Base-by-base conservation (phyloP, 2,888 invertebrate species). In the Nebria brevicollis region DNA sequence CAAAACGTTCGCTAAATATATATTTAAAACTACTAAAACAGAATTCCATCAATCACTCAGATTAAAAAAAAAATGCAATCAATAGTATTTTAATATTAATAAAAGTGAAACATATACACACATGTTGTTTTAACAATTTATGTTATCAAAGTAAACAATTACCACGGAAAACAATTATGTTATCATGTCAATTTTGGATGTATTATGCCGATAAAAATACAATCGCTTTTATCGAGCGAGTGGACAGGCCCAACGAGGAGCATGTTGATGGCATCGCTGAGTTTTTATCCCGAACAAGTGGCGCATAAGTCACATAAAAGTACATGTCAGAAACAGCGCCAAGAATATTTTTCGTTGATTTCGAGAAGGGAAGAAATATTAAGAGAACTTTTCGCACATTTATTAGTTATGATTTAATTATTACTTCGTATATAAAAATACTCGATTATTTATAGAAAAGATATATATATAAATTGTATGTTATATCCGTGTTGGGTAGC, bases 71-170 rank as follows among this genome's bases (percentile, higher is more conserved):
- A 43, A 54, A 54, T 54, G 4, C 54, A 54, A 54, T 54, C 54
- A 13, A 54, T 54, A 13, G 8, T 54, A 54, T 54, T 54, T 54
- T 54, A 54, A 54, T 54, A 54, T 54, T 54, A 54, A 54, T 54
- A 54, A 54, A 54, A 54, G 6, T 11, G 8, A 13, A 54, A 54
- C 8, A 54, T 6, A 54, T 1, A 54, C 54, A 54, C 54, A 54
- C 54, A 6, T 54, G 54, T 54, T 54, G 54, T 54, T 54, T 54
- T 54, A 54, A 54, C 54, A 54, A 7, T 54, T 8, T 54, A 54
- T 54, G 54, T 54, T 54, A 54, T 54, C 54, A 54, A 54, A 54
- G 54, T 54, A 54, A 54, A 54, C 54, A 54, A 54, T 54, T 54
- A 11, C 8, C 8, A 54, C 54, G 54, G 4, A 54, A 54, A 11